Evolutionary conservation across 2,888 invertebrate species (phyloP), one percentile per base, ranked within the genome.

Genomic region (Strigamia maritima): DNA sequence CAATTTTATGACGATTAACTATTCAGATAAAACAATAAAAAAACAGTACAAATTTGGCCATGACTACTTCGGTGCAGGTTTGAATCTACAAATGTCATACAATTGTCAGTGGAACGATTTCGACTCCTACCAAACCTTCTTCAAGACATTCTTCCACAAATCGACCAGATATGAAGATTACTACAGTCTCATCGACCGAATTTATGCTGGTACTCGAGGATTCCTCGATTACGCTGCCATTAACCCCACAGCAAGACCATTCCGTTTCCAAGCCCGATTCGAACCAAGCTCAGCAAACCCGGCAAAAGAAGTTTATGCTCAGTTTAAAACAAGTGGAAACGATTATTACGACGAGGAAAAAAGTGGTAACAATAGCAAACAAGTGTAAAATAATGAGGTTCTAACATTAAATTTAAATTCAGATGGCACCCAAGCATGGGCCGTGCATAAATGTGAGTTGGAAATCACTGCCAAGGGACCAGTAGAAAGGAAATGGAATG

Each of bases 21-120:
- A 79, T 75, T 38, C 54, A 16, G 54, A 75, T 22, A 22, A 44
- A 14, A 79, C 80, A 38, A 26, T 40, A 31, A 70, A 80, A 79
- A 31, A 54, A 19, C 75, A 79, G n/a, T 80, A 75, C 75, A 79
- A 35, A 10, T 2, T 65, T 14, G 79, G 79, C 3, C 78, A 80
- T 19, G 31, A 74, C 19, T 75, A 79, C 74, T 80, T 80, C 60
- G 80, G 80, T 24, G 78, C 70, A 75, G 80, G 80, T 19, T 35
- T 79, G 10, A 74, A 70, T 6, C n/a, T 78, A 8, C 8, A 60
- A 12, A 44, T 75, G 19, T 77, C 38, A 24, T 49, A 77, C 26
- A 65, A 79, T 49, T 26, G 35, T n/a, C 22, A 26, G 26, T 80
- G 80, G 80, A 76, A 80, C 19, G 76, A 76, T 38, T 79, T 54